phyloP scores from a whole-genome alignment of 2,797 vertebrate genomes.

The Sparidentex hasta region DNA sequence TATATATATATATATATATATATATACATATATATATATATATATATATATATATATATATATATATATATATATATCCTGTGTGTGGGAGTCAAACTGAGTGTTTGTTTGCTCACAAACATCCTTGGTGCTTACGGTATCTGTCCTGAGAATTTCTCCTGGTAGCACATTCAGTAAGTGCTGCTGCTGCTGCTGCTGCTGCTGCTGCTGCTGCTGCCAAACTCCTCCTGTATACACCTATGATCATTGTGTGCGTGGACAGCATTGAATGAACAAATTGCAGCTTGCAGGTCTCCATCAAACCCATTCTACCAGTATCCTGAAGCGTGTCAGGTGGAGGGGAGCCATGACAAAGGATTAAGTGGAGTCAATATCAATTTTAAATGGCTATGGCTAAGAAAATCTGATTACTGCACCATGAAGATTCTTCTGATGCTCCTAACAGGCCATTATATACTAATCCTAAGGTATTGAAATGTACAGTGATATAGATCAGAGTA shows the following conservation, averaged over 20 bases:
- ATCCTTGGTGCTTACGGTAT: constrained; percentile 2
- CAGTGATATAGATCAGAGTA: constrained; percentile 6
- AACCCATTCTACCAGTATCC: constrained; percentile 29
- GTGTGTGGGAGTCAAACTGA: neutral
- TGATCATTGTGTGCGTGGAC: constrained; percentile 15
- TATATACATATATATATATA: too few species aligned
- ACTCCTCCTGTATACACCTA: constrained; percentile 12
- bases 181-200: constrained; percentile 1
- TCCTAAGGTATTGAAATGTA: constrained; percentile 15
- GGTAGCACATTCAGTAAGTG: constrained; percentile 21
- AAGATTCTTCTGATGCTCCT: constrained; percentile 17
- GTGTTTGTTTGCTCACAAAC: constrained; percentile 4
- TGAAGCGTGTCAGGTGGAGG: constrained; percentile 7
- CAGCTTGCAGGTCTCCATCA: constrained; percentile 41
- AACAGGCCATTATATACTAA: constrained; percentile 18
- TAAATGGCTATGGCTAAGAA: constrained; percentile 23
- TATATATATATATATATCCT: neutral
- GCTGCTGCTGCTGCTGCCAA: constrained; percentile 4
- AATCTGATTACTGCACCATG: constrained; percentile 28
- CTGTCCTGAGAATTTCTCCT: neutral
- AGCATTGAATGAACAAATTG: constrained; percentile 29
- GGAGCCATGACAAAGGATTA: constrained; percentile 43
- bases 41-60: too few species aligned
- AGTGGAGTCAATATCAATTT: constrained; percentile 47
- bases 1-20: too few species aligned